phyloP scores from a whole-genome alignment of 2,888 invertebrate species.

The Heliconius aoede region DNA sequence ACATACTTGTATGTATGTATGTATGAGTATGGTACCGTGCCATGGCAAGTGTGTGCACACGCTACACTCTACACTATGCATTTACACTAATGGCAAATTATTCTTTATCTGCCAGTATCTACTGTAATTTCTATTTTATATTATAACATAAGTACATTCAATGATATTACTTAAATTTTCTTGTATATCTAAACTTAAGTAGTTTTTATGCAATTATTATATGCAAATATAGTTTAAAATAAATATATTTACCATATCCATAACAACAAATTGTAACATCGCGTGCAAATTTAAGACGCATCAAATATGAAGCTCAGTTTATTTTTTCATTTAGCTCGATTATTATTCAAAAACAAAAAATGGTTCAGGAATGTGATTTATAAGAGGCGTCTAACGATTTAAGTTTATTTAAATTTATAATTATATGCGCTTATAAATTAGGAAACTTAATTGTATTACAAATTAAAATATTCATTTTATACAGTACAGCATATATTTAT shows the following conservation, averaged over 20 bases:
- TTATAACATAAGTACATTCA: not conserved
- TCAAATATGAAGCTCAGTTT: slow-evolving; percentile 9
- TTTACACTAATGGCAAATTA: too few relatives aligned
- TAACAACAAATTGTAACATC: slow-evolving; percentile 5
- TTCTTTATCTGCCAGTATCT: too few relatives aligned
- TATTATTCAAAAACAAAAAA: slow-evolving; percentile 21
- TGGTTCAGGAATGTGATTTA: slow-evolving; percentile 18
- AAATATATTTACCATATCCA: not conserved
- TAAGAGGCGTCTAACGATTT: slow-evolving; percentile 11
- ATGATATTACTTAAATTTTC: not conserved
- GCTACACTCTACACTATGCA: too few relatives aligned
- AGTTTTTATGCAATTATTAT: not conserved
- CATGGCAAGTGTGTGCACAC: too few relatives aligned
- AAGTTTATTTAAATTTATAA: slow-evolving; percentile 17
- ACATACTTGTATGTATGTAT: not conserved
- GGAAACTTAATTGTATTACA: slow-evolving; percentile 23
- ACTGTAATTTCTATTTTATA: too few relatives aligned
- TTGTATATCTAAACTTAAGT: not conserved
- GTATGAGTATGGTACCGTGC: not conserved
- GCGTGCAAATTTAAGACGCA: slow-evolving; percentile 11
- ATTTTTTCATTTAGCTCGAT: slow-evolving; percentile 4
- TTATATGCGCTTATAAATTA: slow-evolving; percentile 21
- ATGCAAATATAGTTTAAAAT: not conserved
- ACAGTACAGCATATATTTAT: not conserved
- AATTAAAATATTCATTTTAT: slow-evolving; percentile 24